Base-by-base conservation (phyloP, 2,797 vertebrate species). In the Anguilla anguilla region DNA sequence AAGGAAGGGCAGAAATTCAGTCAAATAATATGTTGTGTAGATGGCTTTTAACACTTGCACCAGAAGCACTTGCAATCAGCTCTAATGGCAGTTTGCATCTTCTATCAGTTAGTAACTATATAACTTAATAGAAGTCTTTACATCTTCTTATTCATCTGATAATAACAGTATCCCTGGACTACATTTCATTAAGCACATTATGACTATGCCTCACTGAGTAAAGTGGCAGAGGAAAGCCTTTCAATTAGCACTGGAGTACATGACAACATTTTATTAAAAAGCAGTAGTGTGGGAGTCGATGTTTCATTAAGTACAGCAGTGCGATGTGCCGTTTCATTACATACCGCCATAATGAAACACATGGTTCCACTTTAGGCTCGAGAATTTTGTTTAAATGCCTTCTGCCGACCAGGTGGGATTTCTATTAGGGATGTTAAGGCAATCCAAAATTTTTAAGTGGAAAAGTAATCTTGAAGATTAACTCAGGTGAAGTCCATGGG, bases 361-460 rank as follows among this genome's bases (percentile, higher is more conserved):
- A 72, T 53, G 49, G 53, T 83, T 87, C 51, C 81, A 53, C 59
- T 53, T 59, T 57, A 53, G 74, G 74, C 57, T 77, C 43, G 31
- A 59, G 88, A 89, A 91, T 90, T 92, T 93, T 89, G 91, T 94
- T 94, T 93, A 92, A 94, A 91, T 90, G 90, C 93, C 90, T 89
- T 91, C 91, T 82, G 85, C 91, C 91, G 89, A 92, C 93, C 93
- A 94, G 93, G 95, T 93, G 92, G 93, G 89, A 91, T 95, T 90
- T 94, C 93, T 94, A 95, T 95, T 92, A 94, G 92, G 88, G 87
- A 93, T 94, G 90, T 93, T 93, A 94, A 92, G 94, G 91, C 89
- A 94, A 95, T 94, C 93, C 92, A 91, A 92, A 91, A 94, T 57
- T 85, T 77, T 39, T 31, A 39, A 89, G 94, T 92, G 88, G 90